A percentile compares a stretch with the other conserved stretches of the same genome.
These are phyloP conservation scores for Enteromius radiatus DNA, from an alignment of 2,797 vertebrate species.

Conservation along the genomic window DNA sequence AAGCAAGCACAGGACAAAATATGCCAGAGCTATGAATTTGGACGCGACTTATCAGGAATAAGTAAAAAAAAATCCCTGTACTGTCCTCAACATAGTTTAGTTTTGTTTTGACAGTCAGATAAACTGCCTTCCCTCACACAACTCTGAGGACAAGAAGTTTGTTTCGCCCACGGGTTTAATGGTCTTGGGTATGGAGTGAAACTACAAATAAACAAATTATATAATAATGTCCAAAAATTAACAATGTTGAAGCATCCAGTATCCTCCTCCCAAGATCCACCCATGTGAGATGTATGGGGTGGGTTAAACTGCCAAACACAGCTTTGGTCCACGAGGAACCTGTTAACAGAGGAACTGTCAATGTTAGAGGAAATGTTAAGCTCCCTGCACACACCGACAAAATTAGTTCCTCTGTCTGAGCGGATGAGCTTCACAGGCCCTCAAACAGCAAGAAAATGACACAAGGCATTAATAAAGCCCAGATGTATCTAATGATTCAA, in stretches of 20 bases:
- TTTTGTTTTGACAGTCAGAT: not conserved
- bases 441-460: no score
- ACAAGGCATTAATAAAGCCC: no score
- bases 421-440: no score
- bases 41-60: not conserved
- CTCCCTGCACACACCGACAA: no score
- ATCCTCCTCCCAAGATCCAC: conserved; percentile 9
- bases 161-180: conserved; percentile 2
- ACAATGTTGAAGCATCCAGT: no score
- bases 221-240: no score
- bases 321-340: not conserved
- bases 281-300: not conserved
- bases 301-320: conserved; percentile 10
- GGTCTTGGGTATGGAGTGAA: conserved; percentile 5
- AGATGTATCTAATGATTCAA: no score
- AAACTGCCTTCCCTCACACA: conserved; percentile 13
- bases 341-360: not conserved
- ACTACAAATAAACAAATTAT: not conserved
- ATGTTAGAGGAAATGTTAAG: conserved; percentile 18
- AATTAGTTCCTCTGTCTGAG: no score
- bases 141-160: not conserved
- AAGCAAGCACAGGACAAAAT: conserved; percentile 24
- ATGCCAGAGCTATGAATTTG: conserved; percentile 24
- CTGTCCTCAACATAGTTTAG: not conserved
- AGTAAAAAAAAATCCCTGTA: not conserved